phyloP scores from a whole-genome alignment of 2,113 vertebrate species.

The Xenopus laevis region DNA sequence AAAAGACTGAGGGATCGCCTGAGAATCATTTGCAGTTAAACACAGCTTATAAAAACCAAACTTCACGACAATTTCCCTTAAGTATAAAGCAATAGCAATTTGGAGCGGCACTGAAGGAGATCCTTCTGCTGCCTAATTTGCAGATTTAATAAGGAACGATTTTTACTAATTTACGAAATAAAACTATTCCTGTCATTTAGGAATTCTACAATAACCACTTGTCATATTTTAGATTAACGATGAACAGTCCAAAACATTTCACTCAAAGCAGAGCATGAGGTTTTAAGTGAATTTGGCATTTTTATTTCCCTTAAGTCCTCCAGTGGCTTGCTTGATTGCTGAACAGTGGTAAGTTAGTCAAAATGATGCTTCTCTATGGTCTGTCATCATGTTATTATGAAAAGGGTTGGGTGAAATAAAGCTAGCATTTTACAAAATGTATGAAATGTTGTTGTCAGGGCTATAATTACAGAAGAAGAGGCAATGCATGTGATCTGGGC shows the following conservation, averaged over 20 bases:
- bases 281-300: neutral
- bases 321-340: neutral
- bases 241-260: neutral
- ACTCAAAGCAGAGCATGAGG: neutral
- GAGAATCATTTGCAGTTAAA: slow-evolving; percentile 62
- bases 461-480: too few species aligned
- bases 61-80: slow-evolving; percentile 60
- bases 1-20: slow-evolving; percentile 48
- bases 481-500: too few species aligned
- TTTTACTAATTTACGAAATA: neutral
- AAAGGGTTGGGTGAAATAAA: too few species aligned
- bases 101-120: slow-evolving; percentile 39
- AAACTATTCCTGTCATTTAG: neutral
- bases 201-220: neutral
- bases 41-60: slow-evolving; percentile 59
- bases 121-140: too few species aligned
- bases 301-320: neutral
- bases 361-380: neutral
- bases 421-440: too few species aligned
- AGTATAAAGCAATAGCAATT: slow-evolving; percentile 53
- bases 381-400: too few species aligned
- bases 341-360: neutral
- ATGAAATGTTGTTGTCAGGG: too few species aligned
- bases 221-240: neutral
- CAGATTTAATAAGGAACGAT: neutral